Evolutionary conservation across 2,888 invertebrate genomes (phyloP).

Genomic region (Idaea biselata): DNA sequence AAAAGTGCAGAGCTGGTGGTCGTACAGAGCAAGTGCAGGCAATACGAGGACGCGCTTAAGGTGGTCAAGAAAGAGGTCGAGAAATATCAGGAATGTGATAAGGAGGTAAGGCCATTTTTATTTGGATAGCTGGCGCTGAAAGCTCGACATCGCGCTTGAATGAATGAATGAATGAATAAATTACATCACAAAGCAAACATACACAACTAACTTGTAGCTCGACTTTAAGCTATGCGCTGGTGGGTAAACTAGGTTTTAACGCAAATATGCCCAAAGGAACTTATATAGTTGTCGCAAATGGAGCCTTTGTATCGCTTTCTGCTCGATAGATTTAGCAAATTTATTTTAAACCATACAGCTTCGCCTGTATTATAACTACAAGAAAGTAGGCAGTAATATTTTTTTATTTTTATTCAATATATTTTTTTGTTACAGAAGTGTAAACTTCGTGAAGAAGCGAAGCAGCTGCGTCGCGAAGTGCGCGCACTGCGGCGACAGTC

Average conservation of each 20-base stretch:
- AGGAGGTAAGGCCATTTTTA: constrained; percentile 42
- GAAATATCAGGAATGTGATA: constrained; percentile 33
- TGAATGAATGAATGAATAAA: too few relatives aligned
- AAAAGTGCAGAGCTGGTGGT: constrained; percentile 38
- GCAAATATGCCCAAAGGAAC: neutral
- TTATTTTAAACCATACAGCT: neutral
- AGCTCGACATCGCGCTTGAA: too few relatives aligned
- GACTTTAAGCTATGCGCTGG: too few relatives aligned
- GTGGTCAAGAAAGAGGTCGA: constrained; percentile 39
- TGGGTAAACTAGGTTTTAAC: neutral
- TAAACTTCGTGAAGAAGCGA: constrained; percentile 20
- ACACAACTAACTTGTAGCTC: neutral
- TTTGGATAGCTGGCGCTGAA: neutral
- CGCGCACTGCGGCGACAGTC: constrained; percentile 35
- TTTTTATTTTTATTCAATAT: too few relatives aligned
- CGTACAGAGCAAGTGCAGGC: constrained; percentile 31
- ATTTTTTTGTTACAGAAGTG: constrained; percentile 34
- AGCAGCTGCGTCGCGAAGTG: constrained; percentile 38
- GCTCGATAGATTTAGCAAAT: too few relatives aligned
- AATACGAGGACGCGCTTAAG: constrained; percentile 32
- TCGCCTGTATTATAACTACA: neutral
- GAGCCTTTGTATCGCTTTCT: neutral
- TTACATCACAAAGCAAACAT: too few relatives aligned
- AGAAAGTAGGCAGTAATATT: neutral
- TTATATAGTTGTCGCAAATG: neutral